Percentiles rank a stretch among this genome's conserved stretches.
These are phyloP conservation scores for Arge pagana DNA, from an alignment of 2,888 invertebrate genomes.

Conservation along the genomic window DNA sequence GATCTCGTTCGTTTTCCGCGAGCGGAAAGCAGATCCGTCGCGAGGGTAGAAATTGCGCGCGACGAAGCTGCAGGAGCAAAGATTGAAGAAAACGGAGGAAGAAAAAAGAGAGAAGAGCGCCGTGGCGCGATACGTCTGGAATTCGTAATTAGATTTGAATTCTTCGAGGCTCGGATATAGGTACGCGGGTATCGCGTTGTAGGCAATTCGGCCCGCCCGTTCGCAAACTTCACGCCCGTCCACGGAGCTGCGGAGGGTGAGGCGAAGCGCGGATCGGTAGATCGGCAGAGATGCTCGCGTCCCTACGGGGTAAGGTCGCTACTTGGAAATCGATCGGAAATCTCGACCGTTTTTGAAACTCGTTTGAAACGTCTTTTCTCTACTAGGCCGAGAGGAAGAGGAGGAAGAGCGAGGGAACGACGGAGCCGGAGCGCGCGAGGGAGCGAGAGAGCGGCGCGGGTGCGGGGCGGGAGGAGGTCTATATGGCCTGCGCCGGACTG, in stretches of 20 bases:
- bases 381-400: no score
- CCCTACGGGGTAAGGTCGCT: neutral
- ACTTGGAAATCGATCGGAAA: slow-evolving; percentile 20
- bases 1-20: no score
- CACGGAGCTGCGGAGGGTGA: slow-evolving; percentile 17
- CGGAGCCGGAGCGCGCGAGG: no score
- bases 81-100: no score
- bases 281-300: slow-evolving; percentile 16
- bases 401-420: no score
- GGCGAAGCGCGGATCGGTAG: slow-evolving; percentile 1
- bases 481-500: neutral
- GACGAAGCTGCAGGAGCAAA: no score
- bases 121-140: slow-evolving; percentile 19
- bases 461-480: neutral
- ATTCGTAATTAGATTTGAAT: slow-evolving; percentile 22
- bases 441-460: neutral
- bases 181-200: neutral
- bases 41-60: no score
- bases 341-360: slow-evolving; percentile 12
- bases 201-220: slow-evolving; percentile 8
- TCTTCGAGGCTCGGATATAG: slow-evolving; percentile 13
- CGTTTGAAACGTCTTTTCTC: slow-evolving; percentile 1
- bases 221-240: slow-evolving; percentile 1
- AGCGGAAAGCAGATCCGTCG: no score
- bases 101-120: no score